A percentile compares a stretch with the other conserved stretches of the same genome.
Conservation (phyloP, 2,113 vertebrate species). For the Pteruthius melanotis region DNA sequence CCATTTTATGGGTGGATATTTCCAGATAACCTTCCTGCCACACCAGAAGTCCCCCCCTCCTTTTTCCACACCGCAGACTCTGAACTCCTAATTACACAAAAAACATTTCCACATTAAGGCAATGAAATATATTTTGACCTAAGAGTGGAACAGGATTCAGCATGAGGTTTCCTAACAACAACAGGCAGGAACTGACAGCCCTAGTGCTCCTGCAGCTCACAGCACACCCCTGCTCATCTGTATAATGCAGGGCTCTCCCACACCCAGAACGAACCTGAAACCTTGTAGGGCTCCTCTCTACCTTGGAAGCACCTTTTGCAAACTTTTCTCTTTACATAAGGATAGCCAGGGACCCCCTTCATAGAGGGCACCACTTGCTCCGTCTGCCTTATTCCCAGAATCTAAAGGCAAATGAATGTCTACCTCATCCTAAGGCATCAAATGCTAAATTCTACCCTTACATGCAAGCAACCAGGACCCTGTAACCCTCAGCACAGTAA, state of each 20-base stretch:
- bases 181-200: background rate
- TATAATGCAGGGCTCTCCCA: background rate
- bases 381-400: background rate
- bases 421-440: background rate
- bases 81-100: background rate
- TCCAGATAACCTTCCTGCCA: background rate
- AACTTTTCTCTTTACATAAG: background rate
- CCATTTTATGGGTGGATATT: slow-evolving; percentile 13
- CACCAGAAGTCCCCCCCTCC: background rate
- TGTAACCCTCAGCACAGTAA: background rate
- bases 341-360: background rate
- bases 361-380: background rate
- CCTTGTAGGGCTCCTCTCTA: background rate
- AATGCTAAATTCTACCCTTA: background rate
- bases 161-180: background rate
- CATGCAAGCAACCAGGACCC: accelerated
- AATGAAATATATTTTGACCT: background rate
- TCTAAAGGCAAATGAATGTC: accelerated
- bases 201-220: background rate
- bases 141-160: background rate
- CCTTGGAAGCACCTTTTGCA: background rate
- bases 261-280: background rate
- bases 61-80: background rate
- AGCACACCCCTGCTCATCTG: background rate
- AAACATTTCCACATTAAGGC: background rate